Base-by-base conservation (phyloP, 2,888 invertebrate species). In the Hirtodrosophila histrioides region DNA sequence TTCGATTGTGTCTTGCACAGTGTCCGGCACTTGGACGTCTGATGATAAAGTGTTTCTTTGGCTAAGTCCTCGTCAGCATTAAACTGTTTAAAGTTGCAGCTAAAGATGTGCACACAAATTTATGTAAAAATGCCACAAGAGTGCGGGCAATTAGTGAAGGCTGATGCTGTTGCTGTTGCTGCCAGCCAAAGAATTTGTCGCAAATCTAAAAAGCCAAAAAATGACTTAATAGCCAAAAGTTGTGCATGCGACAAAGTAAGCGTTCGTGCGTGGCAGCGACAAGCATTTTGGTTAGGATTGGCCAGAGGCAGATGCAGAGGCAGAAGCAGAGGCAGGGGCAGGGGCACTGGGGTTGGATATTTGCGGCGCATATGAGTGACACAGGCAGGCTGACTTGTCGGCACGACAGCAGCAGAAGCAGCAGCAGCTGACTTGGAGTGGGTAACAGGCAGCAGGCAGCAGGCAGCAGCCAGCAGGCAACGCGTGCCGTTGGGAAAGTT, bases 401-500 rank as follows among this genome's bases (percentile, higher is more conserved):
- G 66, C 78, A 69, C 45, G 50, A 36, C 50, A 57, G 56, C 10
- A 43, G 27, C 12, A 46, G 35, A 35, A 43, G 44, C 69, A 73
- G 39, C 61, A 45, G 57, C 50, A 43, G 65, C 46, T 45, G 53
- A 44, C 37, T 12, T 33, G 11, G 39, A n/a, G 3, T 10, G 39
- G 17, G 24, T 31, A 37, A 9, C 4, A 37, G 39, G 35, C 37
- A 40, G 39, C 2, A 27, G n/a, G 24, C n/a, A n/a, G n/a, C n/a
- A 36, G 24, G 45, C 40, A 53, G 33, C 45, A 60, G 48, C 6
- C 72, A 58, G 50, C 57, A 54, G 70, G 64, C 67, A 73, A 62
- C 87, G 84, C 88, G 87, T 84, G 88, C 88, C 85, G 85, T 88
- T 84, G 88, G 88, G 84, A 88, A 88, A 84, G 57, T 86, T 84